Evolutionary conservation across 2,888 invertebrate species (phyloP).

Genomic region (Epinotia ramella): DNA sequence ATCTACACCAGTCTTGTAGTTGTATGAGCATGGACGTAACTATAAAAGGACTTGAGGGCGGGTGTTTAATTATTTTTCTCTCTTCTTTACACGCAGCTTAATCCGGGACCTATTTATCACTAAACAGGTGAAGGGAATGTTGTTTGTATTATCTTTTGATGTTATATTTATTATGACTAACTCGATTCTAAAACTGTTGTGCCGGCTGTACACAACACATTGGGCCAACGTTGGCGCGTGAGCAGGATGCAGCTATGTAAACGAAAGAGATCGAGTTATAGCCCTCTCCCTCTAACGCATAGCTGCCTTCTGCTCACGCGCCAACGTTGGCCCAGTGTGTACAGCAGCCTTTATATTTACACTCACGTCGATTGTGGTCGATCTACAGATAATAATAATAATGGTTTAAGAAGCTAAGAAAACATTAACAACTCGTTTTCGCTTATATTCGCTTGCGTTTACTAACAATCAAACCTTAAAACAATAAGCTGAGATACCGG

Average conservation of each 20-base stretch:
- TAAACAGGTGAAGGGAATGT: constrained; percentile 84
- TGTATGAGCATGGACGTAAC: constrained; percentile 9
- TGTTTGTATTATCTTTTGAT: constrained; percentile 67
- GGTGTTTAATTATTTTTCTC: constrained; percentile 77
- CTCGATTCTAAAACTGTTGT: constrained; percentile 24
- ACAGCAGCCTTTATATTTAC: too few species aligned
- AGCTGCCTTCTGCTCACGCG: too few species aligned
- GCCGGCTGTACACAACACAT: too few species aligned
- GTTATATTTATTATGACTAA: constrained; percentile 57
- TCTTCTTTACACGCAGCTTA: constrained; percentile 86
- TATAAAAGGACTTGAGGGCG: constrained; percentile 50
- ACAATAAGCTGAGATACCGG: not conserved
- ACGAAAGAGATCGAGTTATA: too few species aligned
- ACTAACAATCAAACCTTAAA: not conserved
- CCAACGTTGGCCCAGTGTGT: too few species aligned
- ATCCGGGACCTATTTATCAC: constrained; percentile 85
- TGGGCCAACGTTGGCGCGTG: too few species aligned
- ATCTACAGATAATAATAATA: not conserved
- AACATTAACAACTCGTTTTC: not conserved
- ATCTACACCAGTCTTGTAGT: constrained; percentile 47
- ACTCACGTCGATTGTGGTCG: constrained; percentile 1
- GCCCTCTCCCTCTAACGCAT: too few species aligned
- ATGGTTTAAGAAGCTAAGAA: not conserved
- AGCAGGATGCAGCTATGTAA: too few species aligned
- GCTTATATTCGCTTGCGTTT: not conserved